These are phyloP conservation scores for Hippocampus barbouri DNA, from an alignment of 2,113 vertebrate genomes.

Conservation along the genomic window DNA sequence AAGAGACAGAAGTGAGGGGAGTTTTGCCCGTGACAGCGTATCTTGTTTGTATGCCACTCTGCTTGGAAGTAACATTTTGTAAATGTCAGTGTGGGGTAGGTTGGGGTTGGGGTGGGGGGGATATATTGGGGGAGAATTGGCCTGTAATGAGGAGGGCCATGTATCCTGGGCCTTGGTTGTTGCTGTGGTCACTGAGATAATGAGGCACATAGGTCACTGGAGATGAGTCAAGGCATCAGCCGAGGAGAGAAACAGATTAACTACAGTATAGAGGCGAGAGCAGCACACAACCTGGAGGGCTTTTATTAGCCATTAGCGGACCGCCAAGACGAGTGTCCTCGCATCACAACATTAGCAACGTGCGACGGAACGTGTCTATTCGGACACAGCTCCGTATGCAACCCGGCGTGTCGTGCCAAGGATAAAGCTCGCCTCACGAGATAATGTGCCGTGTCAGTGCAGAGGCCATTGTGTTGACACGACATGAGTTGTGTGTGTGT, in stretches of 20 bases:
- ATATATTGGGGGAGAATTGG: constrained; percentile 64
- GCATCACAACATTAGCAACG: constrained; percentile 61
- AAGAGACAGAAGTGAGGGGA: constrained; percentile 68
- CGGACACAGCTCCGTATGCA: constrained; percentile 20
- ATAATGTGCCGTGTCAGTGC: constrained; percentile 15
- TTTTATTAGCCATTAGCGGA: constrained; percentile 72
- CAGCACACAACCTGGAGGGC: constrained; percentile 80
- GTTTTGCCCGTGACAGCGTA: constrained; percentile 65
- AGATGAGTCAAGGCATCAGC: constrained; percentile 97
- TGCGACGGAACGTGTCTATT: constrained; percentile 50
- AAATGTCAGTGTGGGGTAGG: constrained; percentile 71
- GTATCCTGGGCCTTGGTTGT: constrained; percentile 93
- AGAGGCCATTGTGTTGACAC: constrained; percentile 23
- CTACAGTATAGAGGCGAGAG: constrained; percentile 79
- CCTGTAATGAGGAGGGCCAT: constrained; percentile 96
- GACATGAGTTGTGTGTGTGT: not conserved
- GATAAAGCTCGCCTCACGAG: constrained; percentile 9
- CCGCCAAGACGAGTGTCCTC: constrained; percentile 54
- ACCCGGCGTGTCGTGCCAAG: constrained; percentile 9
- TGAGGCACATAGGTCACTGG: constrained; percentile 99
- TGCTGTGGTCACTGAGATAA: constrained; percentile 98
- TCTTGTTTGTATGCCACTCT: constrained; percentile 72
- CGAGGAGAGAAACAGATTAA: constrained; percentile 94
- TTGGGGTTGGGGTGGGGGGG: constrained; percentile 65
- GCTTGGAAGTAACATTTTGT: constrained; percentile 74